A percentile compares a stretch with the other conserved stretches of the same genome.
Conservation (phyloP, 2,888 invertebrate species). For the Rotaria socialis region DNA sequence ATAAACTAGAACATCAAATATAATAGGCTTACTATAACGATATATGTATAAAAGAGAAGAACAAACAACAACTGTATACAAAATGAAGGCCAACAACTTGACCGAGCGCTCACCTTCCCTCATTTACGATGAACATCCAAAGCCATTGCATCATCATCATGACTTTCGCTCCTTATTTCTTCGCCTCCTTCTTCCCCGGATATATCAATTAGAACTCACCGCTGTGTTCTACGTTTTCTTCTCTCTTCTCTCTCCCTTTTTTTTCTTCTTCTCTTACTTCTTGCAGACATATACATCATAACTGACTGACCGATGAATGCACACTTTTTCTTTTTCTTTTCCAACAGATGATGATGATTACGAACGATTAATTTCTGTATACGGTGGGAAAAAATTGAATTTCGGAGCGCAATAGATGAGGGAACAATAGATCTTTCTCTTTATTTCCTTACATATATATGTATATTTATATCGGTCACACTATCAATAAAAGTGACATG, state of each 20-base stretch:
- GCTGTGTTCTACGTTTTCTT: neutral
- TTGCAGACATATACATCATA: neutral
- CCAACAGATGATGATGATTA: neutral
- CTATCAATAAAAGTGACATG: neutral
- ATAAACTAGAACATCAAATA: conserved; percentile 12
- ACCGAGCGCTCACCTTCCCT: neutral
- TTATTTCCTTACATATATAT: neutral
- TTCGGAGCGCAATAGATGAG: neutral
- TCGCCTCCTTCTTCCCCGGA: neutral
- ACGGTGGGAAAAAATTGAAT: neutral
- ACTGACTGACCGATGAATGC: conserved; percentile 11
- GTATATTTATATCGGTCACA: neutral
- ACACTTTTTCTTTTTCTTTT: neutral
- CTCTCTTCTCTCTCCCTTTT: no score
- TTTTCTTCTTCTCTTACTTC: neutral
- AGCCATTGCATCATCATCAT: neutral
- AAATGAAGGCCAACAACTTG: conserved; percentile 26
- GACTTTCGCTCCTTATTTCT: neutral
- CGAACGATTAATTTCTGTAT: neutral
- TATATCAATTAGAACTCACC: conserved; percentile 26
- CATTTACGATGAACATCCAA: neutral
- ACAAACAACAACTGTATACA: neutral
- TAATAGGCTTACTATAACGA: conserved; percentile 18
- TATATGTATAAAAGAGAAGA: conserved; percentile 10
- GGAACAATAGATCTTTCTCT: neutral